Evolutionary conservation across 1,140 invertebrate genomes (phyloP).

Genomic region (Bombus pyrosoma): DNA sequence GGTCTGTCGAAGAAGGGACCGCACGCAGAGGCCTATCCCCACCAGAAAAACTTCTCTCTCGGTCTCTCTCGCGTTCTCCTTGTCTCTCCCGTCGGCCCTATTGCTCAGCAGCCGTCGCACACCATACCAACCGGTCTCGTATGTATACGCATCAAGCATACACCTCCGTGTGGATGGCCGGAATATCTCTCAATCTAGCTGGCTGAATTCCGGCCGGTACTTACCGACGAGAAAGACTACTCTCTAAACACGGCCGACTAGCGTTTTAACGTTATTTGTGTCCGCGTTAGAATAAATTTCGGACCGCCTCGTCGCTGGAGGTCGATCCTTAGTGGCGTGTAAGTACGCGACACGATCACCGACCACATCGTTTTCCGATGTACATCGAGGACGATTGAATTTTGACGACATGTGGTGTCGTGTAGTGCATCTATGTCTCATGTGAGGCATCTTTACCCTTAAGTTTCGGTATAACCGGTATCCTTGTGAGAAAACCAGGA

Average conservation of each 20-base stretch:
- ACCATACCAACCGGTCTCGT: conserved; percentile 46
- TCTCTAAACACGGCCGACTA: conserved; percentile 53
- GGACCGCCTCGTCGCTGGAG: conserved; percentile 23
- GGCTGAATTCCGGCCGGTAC: conserved; percentile 77
- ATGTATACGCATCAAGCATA: conserved; percentile 48
- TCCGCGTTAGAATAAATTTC: conserved; percentile 53
- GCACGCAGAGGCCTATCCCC: conserved; percentile 81
- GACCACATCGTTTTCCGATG: not conserved
- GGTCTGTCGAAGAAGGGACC: conserved; percentile 81
- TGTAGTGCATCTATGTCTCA: not conserved
- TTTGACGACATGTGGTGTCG: no score
- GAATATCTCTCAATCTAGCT: conserved; percentile 82
- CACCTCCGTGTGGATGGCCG: conserved; percentile 53
- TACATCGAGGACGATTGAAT: not conserved
- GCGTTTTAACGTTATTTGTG: conserved; percentile 55
- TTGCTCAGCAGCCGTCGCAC: conserved; percentile 51
- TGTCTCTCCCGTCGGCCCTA: conserved; percentile 47
- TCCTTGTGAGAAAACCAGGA: not conserved
- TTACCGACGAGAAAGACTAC: conserved; percentile 60
- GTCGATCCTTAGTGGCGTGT: conserved; percentile 22
- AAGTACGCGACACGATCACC: not conserved
- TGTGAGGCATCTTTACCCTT: not conserved
- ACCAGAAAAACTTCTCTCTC: conserved; percentile 78
- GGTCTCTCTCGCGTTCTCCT: conserved; percentile 52
- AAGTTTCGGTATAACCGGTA: not conserved